Evolutionary conservation across 35 echinoderm and acorn worm species (phyloP), one percentile per base, ranked within the genome.

Genomic region (Patiria miniata): DNA sequence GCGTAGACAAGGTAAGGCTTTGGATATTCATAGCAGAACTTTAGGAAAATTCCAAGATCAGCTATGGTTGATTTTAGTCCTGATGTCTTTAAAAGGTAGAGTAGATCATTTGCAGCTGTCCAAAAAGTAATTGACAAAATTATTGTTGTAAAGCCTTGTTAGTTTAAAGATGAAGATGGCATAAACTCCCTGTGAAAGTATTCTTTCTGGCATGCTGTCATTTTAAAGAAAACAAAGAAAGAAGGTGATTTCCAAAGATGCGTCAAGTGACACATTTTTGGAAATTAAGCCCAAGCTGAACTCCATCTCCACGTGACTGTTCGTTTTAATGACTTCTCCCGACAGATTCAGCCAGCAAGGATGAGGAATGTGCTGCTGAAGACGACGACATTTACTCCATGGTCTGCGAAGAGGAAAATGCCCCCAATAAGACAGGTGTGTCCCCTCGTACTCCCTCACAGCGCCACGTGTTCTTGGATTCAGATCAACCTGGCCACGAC

Each of bases 361-460:
- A 26, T 2, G 23, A 0, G 8, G 19, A 26, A 73, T 18, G 2
- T 8, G 26, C 34, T 23, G 34, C 1, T 14, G 65, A 73, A 73
- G 65, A 73, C 8, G 65, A 73, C 5, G 65, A 73, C 29, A 73
- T 73, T 36, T 73, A 73, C 34, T 73, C 65, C 65, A 32, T 26
- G 7, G 65, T 73, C 65, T 73, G 15, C 26, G 65, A 73, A 28
- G 65, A 28, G 0, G 29, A 47, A 12, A 47, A 73, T 0, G 14
- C 14, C 61, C 61, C 61, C 61, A 1, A 36, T 5, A 73, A 73
- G 29, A 32, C 65, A 73, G 65, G 65, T 73, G 65, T 26, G 65
- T 73, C 65, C 34, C 30, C 29, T 1, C 65, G 19, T 34, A 10
- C 26, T 23, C 65, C 65, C 65, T 22, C 29, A 1, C 26, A 26